Conservation (phyloP, 2,797 vertebrate genomes). For the Chaetodon trifasciatus region DNA sequence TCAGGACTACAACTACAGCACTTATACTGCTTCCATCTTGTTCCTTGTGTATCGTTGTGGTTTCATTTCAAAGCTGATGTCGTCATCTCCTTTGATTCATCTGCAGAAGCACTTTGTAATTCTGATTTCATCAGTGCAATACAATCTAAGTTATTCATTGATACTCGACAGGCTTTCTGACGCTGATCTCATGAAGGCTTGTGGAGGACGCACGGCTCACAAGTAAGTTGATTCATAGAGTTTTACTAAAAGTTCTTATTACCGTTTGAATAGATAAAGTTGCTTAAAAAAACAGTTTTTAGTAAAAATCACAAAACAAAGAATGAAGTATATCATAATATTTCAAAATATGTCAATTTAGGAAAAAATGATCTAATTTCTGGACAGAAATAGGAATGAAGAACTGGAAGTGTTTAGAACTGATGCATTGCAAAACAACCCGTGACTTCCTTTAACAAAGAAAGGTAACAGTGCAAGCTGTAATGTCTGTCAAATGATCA, state of each 20-base stretch:
- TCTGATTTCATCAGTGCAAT: not conserved
- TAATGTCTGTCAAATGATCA: too few species aligned
- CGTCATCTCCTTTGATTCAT: not conserved
- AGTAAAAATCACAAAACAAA: not conserved
- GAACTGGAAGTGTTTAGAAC: too few species aligned
- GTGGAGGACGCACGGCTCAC: slow-evolving; percentile 95
- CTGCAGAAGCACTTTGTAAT: not conserved
- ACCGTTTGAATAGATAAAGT: not conserved
- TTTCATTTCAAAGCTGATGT: not conserved
- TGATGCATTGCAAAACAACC: too few species aligned
- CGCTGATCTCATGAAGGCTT: slow-evolving; percentile 88
- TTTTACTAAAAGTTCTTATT: not conserved
- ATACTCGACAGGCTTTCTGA: slow-evolving; percentile 87
- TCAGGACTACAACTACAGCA: not conserved
- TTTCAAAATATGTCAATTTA: not conserved
- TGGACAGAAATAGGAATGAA: too few species aligned
- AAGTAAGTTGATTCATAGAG: slow-evolving; percentile 86
- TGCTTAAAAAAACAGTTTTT: not conserved
- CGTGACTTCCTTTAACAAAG: too few species aligned
- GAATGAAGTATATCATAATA: not conserved
- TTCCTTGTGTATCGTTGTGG: not conserved
- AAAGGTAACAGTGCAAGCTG: too few species aligned
- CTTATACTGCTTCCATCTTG: too few species aligned
- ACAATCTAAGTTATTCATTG: not conserved
- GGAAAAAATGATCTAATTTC: not conserved